phyloP scores from a whole-genome alignment of 2,113 vertebrate genomes.

The Piaya cayana region DNA sequence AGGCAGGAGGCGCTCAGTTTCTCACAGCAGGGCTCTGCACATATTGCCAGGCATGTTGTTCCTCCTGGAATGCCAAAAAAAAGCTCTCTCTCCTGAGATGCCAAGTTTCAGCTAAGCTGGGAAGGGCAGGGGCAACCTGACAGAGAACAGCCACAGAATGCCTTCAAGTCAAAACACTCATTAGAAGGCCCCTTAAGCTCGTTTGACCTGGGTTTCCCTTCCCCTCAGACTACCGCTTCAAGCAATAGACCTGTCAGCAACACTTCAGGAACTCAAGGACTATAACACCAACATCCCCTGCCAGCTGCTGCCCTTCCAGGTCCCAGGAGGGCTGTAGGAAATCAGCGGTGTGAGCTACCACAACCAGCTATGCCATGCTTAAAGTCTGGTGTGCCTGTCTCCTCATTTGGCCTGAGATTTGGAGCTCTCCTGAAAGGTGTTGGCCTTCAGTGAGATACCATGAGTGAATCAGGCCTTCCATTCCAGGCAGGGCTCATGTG shows the following conservation, averaged over 20 bases:
- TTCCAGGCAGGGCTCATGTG: neutral
- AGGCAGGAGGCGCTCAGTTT: neutral
- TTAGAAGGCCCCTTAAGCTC: neutral
- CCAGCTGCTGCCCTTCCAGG: neutral
- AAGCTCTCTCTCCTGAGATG: neutral
- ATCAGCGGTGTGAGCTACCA: neutral
- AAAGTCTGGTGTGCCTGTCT: neutral
- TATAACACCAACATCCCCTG: neutral
- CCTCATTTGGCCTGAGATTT: neutral
- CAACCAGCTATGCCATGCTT: neutral
- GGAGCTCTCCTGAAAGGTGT: neutral
- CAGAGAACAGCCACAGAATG: constrained; percentile 6
- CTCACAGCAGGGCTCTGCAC: constrained; percentile 11
- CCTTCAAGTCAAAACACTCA: neutral
- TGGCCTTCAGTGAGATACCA: neutral
- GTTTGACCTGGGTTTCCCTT: neutral
- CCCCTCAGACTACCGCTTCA: neutral
- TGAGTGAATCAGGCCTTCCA: neutral
- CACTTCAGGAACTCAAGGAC: neutral
- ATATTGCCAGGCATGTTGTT: neutral
- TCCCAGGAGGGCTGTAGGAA: neutral
- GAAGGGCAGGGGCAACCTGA: neutral
- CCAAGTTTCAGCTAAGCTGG: neutral
- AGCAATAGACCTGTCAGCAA: neutral
- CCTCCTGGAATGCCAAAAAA: constrained; percentile 12